A percentile compares a stretch with the other conserved stretches of the same genome.
Conservation (phyloP, 2,888 invertebrate genomes). For the Tethea ocularis region DNA sequence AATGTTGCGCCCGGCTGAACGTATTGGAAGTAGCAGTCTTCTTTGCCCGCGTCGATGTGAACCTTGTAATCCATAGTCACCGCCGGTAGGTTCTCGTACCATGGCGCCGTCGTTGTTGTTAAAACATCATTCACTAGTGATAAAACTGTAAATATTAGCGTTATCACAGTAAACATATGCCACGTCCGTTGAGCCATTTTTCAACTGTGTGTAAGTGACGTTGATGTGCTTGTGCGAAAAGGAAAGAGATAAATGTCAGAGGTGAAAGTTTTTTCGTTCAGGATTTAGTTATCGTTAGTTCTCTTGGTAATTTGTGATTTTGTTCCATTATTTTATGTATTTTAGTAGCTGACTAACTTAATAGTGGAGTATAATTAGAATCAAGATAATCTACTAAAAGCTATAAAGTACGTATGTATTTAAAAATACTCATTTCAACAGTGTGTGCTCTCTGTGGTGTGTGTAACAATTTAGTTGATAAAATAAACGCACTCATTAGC, state of each 20-base stretch:
- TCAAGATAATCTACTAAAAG: no score
- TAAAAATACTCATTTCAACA: no score
- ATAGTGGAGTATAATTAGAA: no score
- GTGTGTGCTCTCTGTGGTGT: no score
- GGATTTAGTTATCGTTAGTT: background rate
- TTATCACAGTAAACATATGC: slow-evolving; percentile 76
- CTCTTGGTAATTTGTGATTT: no score
- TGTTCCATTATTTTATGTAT: no score
- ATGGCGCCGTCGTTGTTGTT: slow-evolving; percentile 85
- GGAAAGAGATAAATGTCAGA: slow-evolving; percentile 21
- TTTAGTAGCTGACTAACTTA: no score
- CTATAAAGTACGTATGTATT: no score
- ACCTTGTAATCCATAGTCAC: slow-evolving; percentile 98
- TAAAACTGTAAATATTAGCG: slow-evolving; percentile 78
- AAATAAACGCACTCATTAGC: no score
- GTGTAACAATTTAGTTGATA: no score
- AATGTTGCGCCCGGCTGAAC: slow-evolving; percentile 96
- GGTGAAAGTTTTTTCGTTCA: slow-evolving; percentile 12
- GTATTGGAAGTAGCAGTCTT: slow-evolving; percentile 98
- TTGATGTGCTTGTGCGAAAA: slow-evolving; percentile 25
- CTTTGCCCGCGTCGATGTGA: slow-evolving; percentile 95
- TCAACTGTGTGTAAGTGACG: slow-evolving; percentile 24
- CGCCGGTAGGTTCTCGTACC: slow-evolving; percentile 94
- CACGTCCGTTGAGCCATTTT: slow-evolving; percentile 82
- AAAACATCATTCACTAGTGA: slow-evolving; percentile 77